Percentiles rank a stretch among this genome's conserved stretches.
phyloP scores from a whole-genome alignment of 2,888 invertebrate species.

The Hemithea aestivaria region DNA sequence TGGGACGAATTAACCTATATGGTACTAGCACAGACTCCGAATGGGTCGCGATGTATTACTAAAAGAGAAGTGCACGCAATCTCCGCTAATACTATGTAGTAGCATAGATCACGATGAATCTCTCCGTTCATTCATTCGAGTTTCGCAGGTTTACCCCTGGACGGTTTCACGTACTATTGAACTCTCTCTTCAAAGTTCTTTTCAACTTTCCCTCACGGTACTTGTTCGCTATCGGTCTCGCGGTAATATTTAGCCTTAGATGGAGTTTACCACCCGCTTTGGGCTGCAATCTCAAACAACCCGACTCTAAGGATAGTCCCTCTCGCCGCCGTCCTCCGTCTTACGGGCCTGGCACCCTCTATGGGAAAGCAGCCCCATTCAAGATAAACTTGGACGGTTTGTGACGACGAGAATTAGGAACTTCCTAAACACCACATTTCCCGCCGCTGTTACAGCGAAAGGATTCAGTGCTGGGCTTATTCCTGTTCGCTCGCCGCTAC shows the following conservation, averaged over 20 bases:
- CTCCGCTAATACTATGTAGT: conserved; percentile 1
- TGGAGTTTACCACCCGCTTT: conserved; percentile 81
- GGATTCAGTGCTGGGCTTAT: conserved; percentile 81
- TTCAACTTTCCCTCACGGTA: conserved; percentile 85
- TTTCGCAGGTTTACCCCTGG: conserved; percentile 79
- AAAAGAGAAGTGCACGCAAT: conserved; percentile 48
- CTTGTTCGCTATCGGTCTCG: conserved; percentile 83
- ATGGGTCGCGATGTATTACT: conserved; percentile 78
- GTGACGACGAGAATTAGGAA: conserved; percentile 42
- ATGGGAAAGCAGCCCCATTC: conserved; percentile 69
- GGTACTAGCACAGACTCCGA: conserved; percentile 60
- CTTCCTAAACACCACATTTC: conserved; percentile 79
- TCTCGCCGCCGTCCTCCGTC: conserved; percentile 42
- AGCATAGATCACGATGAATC: conserved; percentile 41
- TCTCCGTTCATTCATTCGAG: conserved; percentile 68
- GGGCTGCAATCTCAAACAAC: conserved; percentile 81
- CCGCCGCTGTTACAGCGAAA: conserved; percentile 46
- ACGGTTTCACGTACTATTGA: conserved; percentile 74
- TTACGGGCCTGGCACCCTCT: conserved; percentile 78
- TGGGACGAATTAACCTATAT: conserved; percentile 29
- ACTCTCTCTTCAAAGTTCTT: conserved; percentile 83
- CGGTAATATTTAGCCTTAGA: conserved; percentile 80
- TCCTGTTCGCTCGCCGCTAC: conserved; percentile 69
- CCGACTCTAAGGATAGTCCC: conserved; percentile 59
- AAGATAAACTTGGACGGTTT: conserved; percentile 50